phyloP scores from a whole-genome alignment of 1,140 invertebrate species.

The Drosophila leontia region DNA sequence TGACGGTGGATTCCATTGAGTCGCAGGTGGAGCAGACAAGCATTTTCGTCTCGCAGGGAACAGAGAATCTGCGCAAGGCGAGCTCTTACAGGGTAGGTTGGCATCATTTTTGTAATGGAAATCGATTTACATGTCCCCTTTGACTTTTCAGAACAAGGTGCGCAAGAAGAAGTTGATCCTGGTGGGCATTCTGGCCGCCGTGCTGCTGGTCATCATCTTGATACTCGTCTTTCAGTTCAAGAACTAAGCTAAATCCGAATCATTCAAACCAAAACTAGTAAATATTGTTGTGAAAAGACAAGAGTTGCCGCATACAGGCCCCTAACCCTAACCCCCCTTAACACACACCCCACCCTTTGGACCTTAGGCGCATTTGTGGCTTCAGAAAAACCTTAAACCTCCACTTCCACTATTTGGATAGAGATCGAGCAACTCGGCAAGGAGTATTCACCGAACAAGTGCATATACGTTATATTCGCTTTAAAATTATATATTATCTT shows the following conservation, averaged over 20 bases:
- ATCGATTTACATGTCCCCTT: no score
- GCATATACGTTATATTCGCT: conserved; percentile 68
- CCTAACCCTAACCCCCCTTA: conserved; percentile 11
- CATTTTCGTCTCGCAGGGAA: conserved; percentile 93
- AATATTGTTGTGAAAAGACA: conserved; percentile 77
- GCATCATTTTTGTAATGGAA: conserved; percentile 21
- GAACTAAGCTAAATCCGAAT: conserved; percentile 63
- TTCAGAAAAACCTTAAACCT: conserved; percentile 51
- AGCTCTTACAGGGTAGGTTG: conserved; percentile 90
- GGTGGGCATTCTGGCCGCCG: conserved; percentile 88
- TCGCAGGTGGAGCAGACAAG: conserved; percentile 96
- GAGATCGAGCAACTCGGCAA: conserved; percentile 39
- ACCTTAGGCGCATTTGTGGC: conserved; percentile 71
- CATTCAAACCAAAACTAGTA: conserved; percentile 59
- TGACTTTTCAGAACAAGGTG: conserved; percentile 90
- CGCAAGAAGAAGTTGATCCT: conserved; percentile 94
- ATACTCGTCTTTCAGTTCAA: conserved; percentile 78
- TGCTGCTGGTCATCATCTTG: conserved; percentile 89
- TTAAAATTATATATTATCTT: conserved; percentile 68
- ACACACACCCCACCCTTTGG: conserved; percentile 12
- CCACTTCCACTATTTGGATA: conserved; percentile 53
- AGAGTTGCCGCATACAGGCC: conserved; percentile 64
- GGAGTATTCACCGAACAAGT: conserved; percentile 60
- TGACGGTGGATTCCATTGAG: conserved; percentile 98
- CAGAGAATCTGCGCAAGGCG: conserved; percentile 92